A percentile compares a stretch with the other conserved stretches of the same genome.
Conservation (phyloP, 2,113 vertebrate species). For the Galemys pyrenaicus region DNA sequence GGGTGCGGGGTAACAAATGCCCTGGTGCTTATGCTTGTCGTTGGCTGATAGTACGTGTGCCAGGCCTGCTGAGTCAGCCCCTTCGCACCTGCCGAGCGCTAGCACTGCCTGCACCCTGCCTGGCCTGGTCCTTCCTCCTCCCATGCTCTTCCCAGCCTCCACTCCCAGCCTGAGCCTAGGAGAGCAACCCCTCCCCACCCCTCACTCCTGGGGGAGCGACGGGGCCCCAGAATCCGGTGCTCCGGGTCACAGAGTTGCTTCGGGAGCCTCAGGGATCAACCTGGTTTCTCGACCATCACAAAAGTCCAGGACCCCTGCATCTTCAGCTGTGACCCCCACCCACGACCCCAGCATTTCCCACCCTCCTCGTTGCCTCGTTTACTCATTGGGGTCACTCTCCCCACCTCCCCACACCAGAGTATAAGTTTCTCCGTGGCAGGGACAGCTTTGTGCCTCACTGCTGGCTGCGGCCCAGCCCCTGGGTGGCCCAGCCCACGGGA, state of each 20-base stretch:
- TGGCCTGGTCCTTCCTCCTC: not conserved
- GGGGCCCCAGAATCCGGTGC: not conserved
- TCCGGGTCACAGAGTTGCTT: not conserved
- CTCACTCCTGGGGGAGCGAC: rapidly evolving
- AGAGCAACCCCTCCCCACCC: not conserved
- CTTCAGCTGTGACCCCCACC: not conserved
- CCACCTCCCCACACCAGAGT: not conserved
- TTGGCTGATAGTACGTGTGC: not conserved
- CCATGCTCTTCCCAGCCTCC: not conserved
- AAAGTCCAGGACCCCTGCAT: not conserved
- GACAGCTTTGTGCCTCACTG: not conserved
- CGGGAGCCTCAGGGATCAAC: not conserved
- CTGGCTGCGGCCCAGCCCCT: not conserved
- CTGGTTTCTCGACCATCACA: not conserved
- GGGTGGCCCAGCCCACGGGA: not conserved
- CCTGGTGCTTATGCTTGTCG: not conserved
- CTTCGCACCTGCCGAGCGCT: not conserved
- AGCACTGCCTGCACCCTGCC: not conserved
- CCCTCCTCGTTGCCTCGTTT: not conserved
- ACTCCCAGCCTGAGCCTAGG: not conserved
- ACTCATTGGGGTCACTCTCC: not conserved
- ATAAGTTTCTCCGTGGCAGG: not conserved
- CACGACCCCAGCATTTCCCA: too few relatives aligned
- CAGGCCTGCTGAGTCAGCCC: not conserved
- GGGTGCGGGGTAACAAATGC: not conserved